phyloP scores from a whole-genome alignment of 1,140 invertebrate species.

The Diuraphis noxia region DNA sequence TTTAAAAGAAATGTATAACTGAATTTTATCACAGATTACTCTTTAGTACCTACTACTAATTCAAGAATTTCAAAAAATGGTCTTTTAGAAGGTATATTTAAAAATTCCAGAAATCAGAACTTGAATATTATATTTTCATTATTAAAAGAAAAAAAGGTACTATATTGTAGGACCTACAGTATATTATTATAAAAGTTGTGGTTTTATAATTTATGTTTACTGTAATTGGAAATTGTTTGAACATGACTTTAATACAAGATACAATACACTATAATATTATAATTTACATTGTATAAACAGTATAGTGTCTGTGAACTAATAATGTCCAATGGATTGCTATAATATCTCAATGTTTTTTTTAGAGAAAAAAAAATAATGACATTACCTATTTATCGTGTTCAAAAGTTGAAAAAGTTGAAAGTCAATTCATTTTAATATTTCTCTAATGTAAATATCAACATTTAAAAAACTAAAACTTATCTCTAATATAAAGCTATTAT shows the following conservation, averaged over 20 bases:
- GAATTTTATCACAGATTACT: too few relatives aligned
- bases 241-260: background rate
- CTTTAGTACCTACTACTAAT: too few relatives aligned
- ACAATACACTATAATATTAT: too few relatives aligned
- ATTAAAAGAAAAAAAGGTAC: too few relatives aligned
- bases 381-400: background rate
- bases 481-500: background rate
- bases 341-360: background rate
- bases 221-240: background rate
- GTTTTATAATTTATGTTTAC: background rate
- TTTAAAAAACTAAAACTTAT: background rate
- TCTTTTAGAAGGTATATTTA: too few relatives aligned
- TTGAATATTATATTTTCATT: too few relatives aligned
- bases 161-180: too few relatives aligned
- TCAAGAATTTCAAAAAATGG: too few relatives aligned
- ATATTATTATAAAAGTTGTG: too few relatives aligned
- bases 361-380: background rate
- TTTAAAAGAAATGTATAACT: too few relatives aligned
- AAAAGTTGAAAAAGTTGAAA: too few relatives aligned
- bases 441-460: background rate
- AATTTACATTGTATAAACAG: background rate
- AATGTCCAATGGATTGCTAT: background rate
- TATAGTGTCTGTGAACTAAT: background rate
- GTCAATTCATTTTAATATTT: background rate
- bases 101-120: too few relatives aligned